Evolutionary conservation across 2,797 vertebrate species (phyloP), one percentile per base, ranked within the genome.

Genomic region (Tachyglossus aculeatus): DNA sequence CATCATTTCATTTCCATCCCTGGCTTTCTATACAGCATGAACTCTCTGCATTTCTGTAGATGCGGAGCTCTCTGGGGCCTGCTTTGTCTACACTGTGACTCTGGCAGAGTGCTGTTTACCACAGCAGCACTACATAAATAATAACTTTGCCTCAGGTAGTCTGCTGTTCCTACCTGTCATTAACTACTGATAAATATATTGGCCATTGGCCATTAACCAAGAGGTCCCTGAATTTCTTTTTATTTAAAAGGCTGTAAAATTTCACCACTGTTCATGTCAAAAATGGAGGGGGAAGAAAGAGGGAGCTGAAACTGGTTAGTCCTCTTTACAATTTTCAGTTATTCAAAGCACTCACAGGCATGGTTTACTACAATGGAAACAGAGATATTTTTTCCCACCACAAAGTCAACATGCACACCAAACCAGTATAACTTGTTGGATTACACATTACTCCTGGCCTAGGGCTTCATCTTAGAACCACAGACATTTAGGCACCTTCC

Each of bases 261-360:
- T 38, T 52, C 9, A 24, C 45, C 10, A 19, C 9, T 18, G 45
- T 48, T 29, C 12, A 8, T 34, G 15, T n/a, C n/a, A n/a, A n/a
- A n/a, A n/a, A n/a, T 6, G 39, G 12, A 14, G 3, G 45, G 32
- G 21, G 3, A 67, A 66, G 44, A 18, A 63, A 34, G 27, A 48
- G 45, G 27, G 67, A 31, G 43, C 24, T 21, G 29, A 56, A 32
- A 73, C 55, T 44, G 44, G 65, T 48, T 41, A 33, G 14, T 38
- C 54, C 9, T 77, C 70, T 68, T 59, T 27, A 16, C 15, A 21
- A 9, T 51, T 65, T 73, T 29, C 60, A 40, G 69, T 60, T 40
- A 19, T 78, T 76, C 68, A 67, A 76, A 43, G 41, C 60, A 80
- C 74, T 83, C 66, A 65, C 6, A 76, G 73, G 68, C 74, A 83